Conservation (phyloP, 2,797 vertebrate genomes). For the Enteromius anoplus region DNA sequence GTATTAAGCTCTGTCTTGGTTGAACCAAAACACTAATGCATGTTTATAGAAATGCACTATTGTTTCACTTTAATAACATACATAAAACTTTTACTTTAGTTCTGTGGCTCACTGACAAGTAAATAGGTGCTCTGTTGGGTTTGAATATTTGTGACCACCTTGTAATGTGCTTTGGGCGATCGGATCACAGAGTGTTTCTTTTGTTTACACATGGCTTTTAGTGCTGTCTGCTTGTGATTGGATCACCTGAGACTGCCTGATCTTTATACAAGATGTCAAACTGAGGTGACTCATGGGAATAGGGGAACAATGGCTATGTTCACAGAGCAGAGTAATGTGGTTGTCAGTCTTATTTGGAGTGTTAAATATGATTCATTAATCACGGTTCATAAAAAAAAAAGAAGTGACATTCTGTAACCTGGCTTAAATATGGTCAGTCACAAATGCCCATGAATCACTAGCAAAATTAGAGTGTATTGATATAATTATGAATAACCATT, state of each 20-base stretch:
- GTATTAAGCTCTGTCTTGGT: background rate
- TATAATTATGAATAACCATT: background rate
- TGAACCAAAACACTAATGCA: background rate
- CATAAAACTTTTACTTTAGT: background rate
- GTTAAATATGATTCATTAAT: background rate
- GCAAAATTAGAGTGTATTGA: background rate
- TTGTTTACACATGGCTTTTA: background rate
- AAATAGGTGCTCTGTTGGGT: background rate
- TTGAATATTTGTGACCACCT: background rate
- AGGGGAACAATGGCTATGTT: constrained; percentile 2
- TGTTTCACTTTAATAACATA: background rate
- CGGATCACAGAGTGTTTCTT: background rate
- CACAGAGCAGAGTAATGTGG: background rate
- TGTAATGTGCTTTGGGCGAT: background rate
- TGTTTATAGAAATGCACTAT: background rate
- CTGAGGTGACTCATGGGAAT: constrained; percentile 19
- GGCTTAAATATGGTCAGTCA: background rate
- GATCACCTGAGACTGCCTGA: background rate
- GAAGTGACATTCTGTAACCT: background rate
- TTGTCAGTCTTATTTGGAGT: background rate
- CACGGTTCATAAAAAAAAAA: background rate
- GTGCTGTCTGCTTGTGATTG: background rate
- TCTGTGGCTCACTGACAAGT: background rate
- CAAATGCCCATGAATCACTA: background rate
- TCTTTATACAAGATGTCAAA: constrained; percentile 24